Base-by-base conservation (phyloP, 2,797 vertebrate species). In the Spondyliosoma cantharus region DNA sequence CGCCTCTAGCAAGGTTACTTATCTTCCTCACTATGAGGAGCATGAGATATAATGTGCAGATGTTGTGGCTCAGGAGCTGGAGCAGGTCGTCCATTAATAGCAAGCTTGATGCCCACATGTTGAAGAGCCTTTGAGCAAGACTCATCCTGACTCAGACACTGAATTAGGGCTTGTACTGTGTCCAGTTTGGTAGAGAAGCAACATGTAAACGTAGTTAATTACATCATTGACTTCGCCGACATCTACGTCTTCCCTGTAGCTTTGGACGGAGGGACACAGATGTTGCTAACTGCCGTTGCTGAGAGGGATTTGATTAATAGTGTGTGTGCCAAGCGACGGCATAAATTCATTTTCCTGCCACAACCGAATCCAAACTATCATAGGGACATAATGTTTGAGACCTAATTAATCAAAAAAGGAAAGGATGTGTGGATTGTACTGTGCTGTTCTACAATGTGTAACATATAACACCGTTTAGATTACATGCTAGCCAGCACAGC, bases 1-100 rank as follows among this genome's bases (percentile, higher is more conserved):
- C 1, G 5, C 25, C 59, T 22, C 50, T 3, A 61, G 60, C 45
- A 76, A 80, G 63, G 77, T 63, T 59, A 74, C 77, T 67, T 27
- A 64, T 60, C 50, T 46, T 58, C 49, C 20, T 43, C 22, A 20
- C 50, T 20, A 20, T 27, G 16, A 64, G 37, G 20, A 69, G 27
- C 48, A 19, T 17, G 11, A 27, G 59, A 58, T 25, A 46, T 37
- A 20, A 73, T 24, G 12, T 29, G 9, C 15, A 48, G 66, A 6
- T 2, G 24, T 27, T 71, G 54, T n/a, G 16, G 22, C 45, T 68
- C 58, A 77, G 29, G 24, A 63, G 24, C 20, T 60, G 48, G 17
- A 64, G 49, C 1, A 0, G 2, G 32, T 29, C 1, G 6, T 62
- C 57, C 16, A 69, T 74, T 43, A 61, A 64, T 45, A 78, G 29